Percentiles rank a stretch among this genome's conserved stretches.
These are phyloP conservation scores for Lasiommata megera DNA, from an alignment of 2,888 invertebrate genomes.

Conservation along the genomic window DNA sequence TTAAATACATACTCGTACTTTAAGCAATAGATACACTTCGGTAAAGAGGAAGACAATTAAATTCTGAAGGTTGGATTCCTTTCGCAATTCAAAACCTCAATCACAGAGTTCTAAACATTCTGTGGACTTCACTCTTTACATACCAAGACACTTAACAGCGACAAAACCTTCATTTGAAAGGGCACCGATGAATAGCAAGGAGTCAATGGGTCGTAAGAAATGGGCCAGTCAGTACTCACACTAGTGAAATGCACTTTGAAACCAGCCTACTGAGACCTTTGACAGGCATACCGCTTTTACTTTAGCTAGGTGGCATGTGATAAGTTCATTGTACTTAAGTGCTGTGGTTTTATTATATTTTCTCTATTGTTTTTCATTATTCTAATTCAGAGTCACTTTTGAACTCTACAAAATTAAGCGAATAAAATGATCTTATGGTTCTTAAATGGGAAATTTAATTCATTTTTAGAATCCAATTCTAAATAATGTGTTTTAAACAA, in stretches of 20 bases:
- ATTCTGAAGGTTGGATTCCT: constrained; percentile 1
- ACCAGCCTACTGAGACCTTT: constrained; percentile 52
- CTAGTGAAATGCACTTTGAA: constrained; percentile 58
- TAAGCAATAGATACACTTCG: too few species aligned
- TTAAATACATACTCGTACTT: too few species aligned
- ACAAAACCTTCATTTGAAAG: constrained; percentile 70
- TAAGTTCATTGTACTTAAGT: constrained; percentile 17
- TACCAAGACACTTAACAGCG: constrained; percentile 57
- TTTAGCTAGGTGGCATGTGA: constrained; percentile 28
- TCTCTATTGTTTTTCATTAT: constrained; percentile 24
- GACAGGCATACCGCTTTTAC: constrained; percentile 27
- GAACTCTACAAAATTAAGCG: neutral
- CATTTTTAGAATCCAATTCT: constrained; percentile 1
- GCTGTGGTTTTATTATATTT: constrained; percentile 20
- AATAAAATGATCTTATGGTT: constrained; percentile 13
- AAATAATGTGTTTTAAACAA: too few species aligned
- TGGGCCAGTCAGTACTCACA: constrained; percentile 64
- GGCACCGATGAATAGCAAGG: constrained; percentile 70
- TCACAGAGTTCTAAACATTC: constrained; percentile 14
- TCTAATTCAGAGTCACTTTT: constrained; percentile 16
- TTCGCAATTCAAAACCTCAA: constrained; percentile 4
- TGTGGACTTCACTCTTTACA: constrained; percentile 18
- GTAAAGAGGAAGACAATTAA: neutral
- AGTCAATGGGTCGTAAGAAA: constrained; percentile 79
- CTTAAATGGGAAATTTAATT: constrained; percentile 2